These are phyloP conservation scores for Choristoneura rosaceana DNA, from an alignment of 2,888 invertebrate species.

Conservation along the genomic window DNA sequence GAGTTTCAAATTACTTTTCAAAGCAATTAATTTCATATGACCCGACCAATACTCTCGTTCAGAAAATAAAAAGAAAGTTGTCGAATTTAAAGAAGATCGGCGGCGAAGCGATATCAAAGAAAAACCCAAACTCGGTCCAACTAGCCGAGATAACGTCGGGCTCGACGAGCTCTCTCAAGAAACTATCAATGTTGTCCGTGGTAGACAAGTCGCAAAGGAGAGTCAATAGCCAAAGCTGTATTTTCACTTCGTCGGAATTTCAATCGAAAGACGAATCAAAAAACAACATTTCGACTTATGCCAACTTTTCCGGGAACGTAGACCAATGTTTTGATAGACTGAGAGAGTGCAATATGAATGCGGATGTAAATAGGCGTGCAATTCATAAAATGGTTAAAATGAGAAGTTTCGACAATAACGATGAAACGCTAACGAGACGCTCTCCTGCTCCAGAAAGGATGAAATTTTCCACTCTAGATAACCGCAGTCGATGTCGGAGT, in stretches of 20 bases:
- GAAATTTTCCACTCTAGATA: constrained; percentile 81
- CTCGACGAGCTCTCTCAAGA: constrained; percentile 77
- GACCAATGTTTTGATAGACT: constrained; percentile 82
- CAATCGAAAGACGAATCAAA: constrained; percentile 74
- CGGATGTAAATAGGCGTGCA: constrained; percentile 61
- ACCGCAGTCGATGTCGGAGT: constrained; percentile 77
- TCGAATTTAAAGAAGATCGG: constrained; percentile 82
- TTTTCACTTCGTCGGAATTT: constrained; percentile 71
- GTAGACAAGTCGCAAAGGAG: constrained; percentile 77
- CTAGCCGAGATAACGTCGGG: constrained; percentile 80
- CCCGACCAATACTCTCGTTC: constrained; percentile 77
- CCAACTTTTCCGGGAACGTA: constrained; percentile 80
- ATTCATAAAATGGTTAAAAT: constrained; percentile 71
- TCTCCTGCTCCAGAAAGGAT: constrained; percentile 67
- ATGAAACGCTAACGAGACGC: constrained; percentile 66
- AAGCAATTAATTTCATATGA: constrained; percentile 82
- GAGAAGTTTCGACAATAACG: constrained; percentile 77
- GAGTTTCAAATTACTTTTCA: constrained; percentile 80
- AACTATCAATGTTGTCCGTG: constrained; percentile 78
- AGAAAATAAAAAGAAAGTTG: constrained; percentile 82
- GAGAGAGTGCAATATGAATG: constrained; percentile 66
- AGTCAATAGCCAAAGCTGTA: constrained; percentile 78
- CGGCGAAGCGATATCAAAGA: constrained; percentile 78
- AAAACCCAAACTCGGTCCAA: constrained; percentile 80
- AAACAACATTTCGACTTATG: constrained; percentile 73